phyloP scores from a whole-genome alignment of 2,797 vertebrate genomes.

The Euthynnus affinis region DNA sequence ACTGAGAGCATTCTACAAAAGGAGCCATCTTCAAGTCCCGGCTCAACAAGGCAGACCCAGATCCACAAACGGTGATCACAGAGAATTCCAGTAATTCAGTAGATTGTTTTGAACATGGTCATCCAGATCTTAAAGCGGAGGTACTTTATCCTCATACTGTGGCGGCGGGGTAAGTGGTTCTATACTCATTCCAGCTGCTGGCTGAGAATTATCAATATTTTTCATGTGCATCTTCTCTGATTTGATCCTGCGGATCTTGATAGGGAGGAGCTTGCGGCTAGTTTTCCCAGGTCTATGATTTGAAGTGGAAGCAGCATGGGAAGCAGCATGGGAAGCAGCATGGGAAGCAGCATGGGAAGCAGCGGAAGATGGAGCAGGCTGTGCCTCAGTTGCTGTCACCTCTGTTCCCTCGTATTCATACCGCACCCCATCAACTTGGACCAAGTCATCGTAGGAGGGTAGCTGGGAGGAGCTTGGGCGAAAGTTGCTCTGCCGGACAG shows the following conservation, averaged over 20 bases:
- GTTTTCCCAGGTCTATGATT: slow-evolving; percentile 81
- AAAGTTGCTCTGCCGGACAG: slow-evolving; percentile 80
- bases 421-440: slow-evolving; percentile 76
- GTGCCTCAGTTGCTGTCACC: slow-evolving; percentile 6
- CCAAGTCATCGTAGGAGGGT: slow-evolving; percentile 95
- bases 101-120: slow-evolving; percentile 35
- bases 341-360: too few species aligned
- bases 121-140: slow-evolving; percentile 60
- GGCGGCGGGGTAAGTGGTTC: slow-evolving; percentile 96
- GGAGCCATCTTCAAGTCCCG: slow-evolving; percentile 15
- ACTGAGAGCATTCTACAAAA: slow-evolving; percentile 10
- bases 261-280: slow-evolving; percentile 88
- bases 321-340: too few species aligned
- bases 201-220: slow-evolving; percentile 78
- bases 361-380: neutral
- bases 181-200: slow-evolving; percentile 82
- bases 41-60: slow-evolving; percentile 31
- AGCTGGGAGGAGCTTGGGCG: slow-evolving; percentile 87
- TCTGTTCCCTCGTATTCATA: slow-evolving; percentile 75
- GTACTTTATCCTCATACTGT: slow-evolving; percentile 89
- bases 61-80: slow-evolving; percentile 30
- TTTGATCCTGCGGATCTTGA: slow-evolving; percentile 94
- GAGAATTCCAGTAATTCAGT: slow-evolving; percentile 38
- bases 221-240: slow-evolving; percentile 94
- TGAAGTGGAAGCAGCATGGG: slow-evolving; percentile 48